A percentile compares a stretch with the other conserved stretches of the same genome.
Conservation (phyloP, 53 echinoderm and acorn worm species). For the Pentamera pediparva region DNA sequence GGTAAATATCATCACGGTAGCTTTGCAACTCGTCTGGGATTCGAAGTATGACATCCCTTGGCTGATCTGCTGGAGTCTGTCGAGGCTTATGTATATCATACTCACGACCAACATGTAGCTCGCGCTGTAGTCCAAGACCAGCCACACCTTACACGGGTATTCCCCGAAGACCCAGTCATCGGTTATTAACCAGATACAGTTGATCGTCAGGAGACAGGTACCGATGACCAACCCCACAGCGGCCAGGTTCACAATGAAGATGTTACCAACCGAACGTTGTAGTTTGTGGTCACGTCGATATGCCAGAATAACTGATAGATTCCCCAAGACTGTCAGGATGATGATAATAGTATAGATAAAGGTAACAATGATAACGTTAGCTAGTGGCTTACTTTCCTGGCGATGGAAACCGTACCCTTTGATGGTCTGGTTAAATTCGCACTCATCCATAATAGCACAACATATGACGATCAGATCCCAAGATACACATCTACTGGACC, state of each 20-base stretch:
- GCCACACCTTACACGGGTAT: constrained; percentile 61
- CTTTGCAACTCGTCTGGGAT: constrained; percentile 29
- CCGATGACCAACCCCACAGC: constrained; percentile 56
- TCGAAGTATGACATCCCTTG: constrained; percentile 31
- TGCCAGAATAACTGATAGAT: constrained; percentile 54
- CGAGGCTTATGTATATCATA: constrained; percentile 67
- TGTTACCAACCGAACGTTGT: constrained; percentile 43
- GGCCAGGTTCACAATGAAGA: constrained; percentile 63
- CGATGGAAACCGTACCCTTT: no score
- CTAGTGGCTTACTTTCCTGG: no score
- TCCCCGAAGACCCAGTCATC: constrained; percentile 62
- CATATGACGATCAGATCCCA: no score
- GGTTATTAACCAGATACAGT: constrained; percentile 42
- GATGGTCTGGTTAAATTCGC: no score
- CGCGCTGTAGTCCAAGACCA: constrained; percentile 50
- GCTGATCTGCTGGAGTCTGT: constrained; percentile 51
- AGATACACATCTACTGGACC: no score
- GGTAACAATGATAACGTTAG: no score
- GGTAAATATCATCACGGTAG: constrained; percentile 1
- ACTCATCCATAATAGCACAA: no score
- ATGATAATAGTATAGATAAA: constrained; percentile 25
- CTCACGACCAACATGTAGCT: constrained; percentile 48
- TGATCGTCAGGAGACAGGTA: constrained; percentile 42
- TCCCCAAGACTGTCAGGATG: constrained; percentile 54
- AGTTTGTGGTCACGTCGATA: constrained; percentile 47